These are phyloP conservation scores for Ceyx melanurus DNA, from an alignment of 2,113 vertebrate genomes.

Conservation along the genomic window DNA sequence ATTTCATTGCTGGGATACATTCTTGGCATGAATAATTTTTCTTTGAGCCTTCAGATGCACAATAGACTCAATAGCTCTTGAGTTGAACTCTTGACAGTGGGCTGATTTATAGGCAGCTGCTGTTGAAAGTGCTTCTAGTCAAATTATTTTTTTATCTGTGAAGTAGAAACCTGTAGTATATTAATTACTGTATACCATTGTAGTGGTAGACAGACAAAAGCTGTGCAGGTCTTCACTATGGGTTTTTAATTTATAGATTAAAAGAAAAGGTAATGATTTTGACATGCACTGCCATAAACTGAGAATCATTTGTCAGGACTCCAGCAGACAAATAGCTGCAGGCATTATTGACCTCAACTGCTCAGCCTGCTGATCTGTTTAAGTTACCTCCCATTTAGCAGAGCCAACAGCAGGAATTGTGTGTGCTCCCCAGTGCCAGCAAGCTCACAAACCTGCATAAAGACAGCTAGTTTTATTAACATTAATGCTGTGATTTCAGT, in stretches of 20 bases:
- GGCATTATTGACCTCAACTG: neutral
- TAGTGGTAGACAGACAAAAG: conserved; percentile 50
- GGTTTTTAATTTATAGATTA: conserved; percentile 69
- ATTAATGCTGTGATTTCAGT: neutral
- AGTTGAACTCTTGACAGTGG: conserved; percentile 65
- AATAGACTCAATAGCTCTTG: conserved; percentile 66
- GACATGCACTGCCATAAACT: conserved; percentile 30
- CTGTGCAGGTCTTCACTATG: neutral
- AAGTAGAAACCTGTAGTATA: conserved; percentile 67
- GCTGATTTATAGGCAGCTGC: conserved; percentile 66
- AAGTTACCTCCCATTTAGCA: neutral
- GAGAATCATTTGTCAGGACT: conserved; percentile 38
- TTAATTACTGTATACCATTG: conserved; percentile 67
- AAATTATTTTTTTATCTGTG: conserved; percentile 61
- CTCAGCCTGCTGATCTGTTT: neutral
- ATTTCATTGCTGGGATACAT: conserved; percentile 60
- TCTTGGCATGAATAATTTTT: conserved; percentile 71
- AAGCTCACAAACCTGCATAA: neutral
- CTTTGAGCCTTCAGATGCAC: conserved; percentile 71
- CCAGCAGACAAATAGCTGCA: conserved; percentile 24
- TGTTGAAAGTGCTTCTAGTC: conserved; percentile 66
- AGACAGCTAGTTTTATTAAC: neutral
- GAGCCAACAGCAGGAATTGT: neutral
- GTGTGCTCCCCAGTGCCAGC: neutral
- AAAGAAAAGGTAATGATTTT: conserved; percentile 68